These are phyloP conservation scores for Sphaerophoria rueppellii DNA, from an alignment of 2,888 invertebrate genomes.

Conservation along the genomic window DNA sequence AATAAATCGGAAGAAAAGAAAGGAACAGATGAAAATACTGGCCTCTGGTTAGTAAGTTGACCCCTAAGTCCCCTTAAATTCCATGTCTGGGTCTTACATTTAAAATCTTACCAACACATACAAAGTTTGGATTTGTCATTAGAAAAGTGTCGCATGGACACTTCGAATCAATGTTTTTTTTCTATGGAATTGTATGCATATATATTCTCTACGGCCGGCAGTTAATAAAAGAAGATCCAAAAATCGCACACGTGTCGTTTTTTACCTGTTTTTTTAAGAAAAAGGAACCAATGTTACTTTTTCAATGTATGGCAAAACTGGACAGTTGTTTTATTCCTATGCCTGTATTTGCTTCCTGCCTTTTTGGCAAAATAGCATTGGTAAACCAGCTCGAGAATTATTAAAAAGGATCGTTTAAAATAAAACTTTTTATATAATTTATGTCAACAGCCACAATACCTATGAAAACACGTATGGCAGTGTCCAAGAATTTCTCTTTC, in stretches of 20 bases:
- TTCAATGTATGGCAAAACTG: conserved; percentile 42
- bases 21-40: conserved; percentile 39
- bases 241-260: conserved; percentile 12
- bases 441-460: too few relatives aligned
- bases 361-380: too few relatives aligned
- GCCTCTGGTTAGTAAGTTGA: conserved; percentile 67
- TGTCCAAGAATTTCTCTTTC: conserved; percentile 61
- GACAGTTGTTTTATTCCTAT: conserved; percentile 17
- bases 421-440: too few relatives aligned
- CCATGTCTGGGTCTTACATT: conserved; percentile 35
- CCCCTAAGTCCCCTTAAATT: conserved; percentile 68
- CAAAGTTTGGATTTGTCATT: conserved; percentile 53
- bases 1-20: conserved; percentile 38
- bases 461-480: conserved; percentile 57
- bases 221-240: conserved; percentile 26
- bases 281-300: conserved; percentile 55
- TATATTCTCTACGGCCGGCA: conserved; percentile 64
- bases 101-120: conserved; percentile 63
- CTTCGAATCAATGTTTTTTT: conserved; percentile 50
- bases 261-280: conserved; percentile 66
- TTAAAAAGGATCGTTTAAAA: too few relatives aligned
- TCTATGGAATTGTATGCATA: conserved; percentile 53
- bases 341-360: too few relatives aligned
- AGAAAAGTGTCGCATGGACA: conserved; percentile 66
- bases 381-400: too few relatives aligned